Base-by-base conservation (phyloP, 1,140 invertebrate species). In the Schlechtendalia chinensis region DNA sequence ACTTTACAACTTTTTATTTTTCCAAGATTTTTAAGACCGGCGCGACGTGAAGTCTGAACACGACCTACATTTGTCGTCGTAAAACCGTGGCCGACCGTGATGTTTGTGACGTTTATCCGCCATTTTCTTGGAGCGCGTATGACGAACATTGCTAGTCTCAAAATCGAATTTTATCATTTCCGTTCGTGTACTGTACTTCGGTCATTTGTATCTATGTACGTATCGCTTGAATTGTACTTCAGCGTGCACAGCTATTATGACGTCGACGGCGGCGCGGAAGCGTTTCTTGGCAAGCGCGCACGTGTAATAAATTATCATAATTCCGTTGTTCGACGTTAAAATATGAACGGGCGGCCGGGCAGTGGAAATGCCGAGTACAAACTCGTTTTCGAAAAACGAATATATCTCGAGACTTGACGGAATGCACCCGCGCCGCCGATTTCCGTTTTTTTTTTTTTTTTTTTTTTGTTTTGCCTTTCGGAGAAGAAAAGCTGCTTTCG, bases 261-360 rank as follows among this genome's bases (percentile, higher is more conserved):
- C 8, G 14, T 10, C 47, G 6, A 10, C 54, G 6, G 19, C 54
- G 54, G 19, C 54, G 17, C 10, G 61, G 61, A 17, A 19, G 19
- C 19, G 32, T 54, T 11, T 67, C n/a, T 65, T 45, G 32, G 19
- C 19, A 17, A 19, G 39, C n/a, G 45, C 39, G 39, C 45, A 24
- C 45, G 45, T 67, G 67, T 50, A 69, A 69, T 47, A 69, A 69
- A 69, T 69, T 22, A 69, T 69, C 22, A 50, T 69, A 69, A 69
- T 50, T 50, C 22, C 22, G 67, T 50, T 69, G 17, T 50, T 24
- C 45, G 39, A 69, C 67, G 67, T 69, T 69, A 50, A 69, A 69
- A 50, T 69, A 69, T 69, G 67, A 69, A 69, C 32, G 12, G 22
- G 16, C 45, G 16, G 6, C n/a, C n/a, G 54, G 22, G 54, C 10